phyloP scores from a whole-genome alignment of 2,888 invertebrate species.

The Imbricaverruca yamaguchii region DNA sequence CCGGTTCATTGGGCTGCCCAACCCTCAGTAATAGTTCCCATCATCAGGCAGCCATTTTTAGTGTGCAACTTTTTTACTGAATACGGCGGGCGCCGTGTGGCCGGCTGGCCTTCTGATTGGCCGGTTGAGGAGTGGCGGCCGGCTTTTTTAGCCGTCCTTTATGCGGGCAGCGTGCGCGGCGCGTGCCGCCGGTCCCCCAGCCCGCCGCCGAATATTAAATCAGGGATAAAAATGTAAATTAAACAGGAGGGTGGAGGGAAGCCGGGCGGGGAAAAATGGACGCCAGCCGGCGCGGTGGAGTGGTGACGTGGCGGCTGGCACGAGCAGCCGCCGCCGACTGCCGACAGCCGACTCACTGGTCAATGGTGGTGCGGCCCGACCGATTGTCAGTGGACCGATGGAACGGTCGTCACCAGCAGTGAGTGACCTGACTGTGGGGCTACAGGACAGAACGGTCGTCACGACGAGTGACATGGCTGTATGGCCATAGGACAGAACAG shows the following conservation, averaged over 20 bases:
- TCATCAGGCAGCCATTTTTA: neutral
- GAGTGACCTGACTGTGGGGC: too few relatives aligned
- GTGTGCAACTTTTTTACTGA: slow-evolving; percentile 6
- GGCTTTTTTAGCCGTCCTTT: slow-evolving; percentile 13
- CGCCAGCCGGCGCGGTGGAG: neutral
- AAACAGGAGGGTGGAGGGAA: slow-evolving; percentile 21
- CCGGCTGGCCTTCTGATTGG: neutral
- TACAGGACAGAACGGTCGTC: too few relatives aligned
- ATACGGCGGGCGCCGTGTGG: neutral
- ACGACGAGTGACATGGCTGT: too few relatives aligned
- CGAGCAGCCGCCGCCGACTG: neutral
- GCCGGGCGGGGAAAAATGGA: slow-evolving; percentile 8
- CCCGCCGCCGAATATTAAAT: slow-evolving; percentile 13
- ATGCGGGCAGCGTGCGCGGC: neutral
- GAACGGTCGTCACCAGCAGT: too few relatives aligned
- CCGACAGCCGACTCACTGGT: too few relatives aligned
- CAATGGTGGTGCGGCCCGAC: too few relatives aligned
- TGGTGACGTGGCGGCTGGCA: neutral
- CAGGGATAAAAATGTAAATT: slow-evolving; percentile 22
- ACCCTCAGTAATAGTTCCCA: neutral
- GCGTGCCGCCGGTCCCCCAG: neutral
- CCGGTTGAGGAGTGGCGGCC: neutral
- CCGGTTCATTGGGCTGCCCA: neutral
- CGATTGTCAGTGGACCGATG: too few relatives aligned
- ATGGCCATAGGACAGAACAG: too few relatives aligned